phyloP scores from a whole-genome alignment of 2,797 vertebrate genomes.

The Liasis olivaceus region DNA sequence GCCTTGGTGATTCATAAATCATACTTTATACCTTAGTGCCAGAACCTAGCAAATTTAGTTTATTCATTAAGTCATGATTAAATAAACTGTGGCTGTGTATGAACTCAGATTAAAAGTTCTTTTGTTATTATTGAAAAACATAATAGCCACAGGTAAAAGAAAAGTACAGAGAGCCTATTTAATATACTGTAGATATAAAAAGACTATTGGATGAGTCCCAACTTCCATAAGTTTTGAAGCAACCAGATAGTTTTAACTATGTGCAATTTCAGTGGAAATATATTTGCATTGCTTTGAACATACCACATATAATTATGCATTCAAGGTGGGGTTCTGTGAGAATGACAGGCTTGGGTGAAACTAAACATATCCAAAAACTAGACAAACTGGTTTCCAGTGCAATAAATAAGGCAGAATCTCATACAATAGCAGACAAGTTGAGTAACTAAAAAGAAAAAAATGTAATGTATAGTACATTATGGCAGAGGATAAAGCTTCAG shows the following conservation, averaged over 20 bases:
- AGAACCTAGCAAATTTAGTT: neutral
- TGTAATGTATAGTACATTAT: neutral
- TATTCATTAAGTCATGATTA: neutral
- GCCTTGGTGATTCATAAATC: neutral
- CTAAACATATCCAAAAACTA: conserved; percentile 20
- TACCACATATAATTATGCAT: conserved; percentile 8
- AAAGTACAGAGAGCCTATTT: neutral
- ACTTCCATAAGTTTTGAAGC: neutral
- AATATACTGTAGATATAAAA: neutral
- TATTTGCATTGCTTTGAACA: conserved; percentile 36
- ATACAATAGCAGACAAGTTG: neutral
- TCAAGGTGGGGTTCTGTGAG: conserved; percentile 17
- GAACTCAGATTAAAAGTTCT: neutral
- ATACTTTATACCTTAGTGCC: neutral
- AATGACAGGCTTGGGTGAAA: conserved; percentile 21
- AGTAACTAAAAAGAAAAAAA: neutral
- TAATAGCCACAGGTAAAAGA: neutral
- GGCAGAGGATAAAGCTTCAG: neutral
- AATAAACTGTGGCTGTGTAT: neutral
- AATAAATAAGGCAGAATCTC: conserved; percentile 10
- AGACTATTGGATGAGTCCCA: neutral
- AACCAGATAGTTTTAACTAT: neutral
- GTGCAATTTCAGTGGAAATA: neutral
- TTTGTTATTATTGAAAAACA: neutral
- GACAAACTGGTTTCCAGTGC: conserved; percentile 24